Evolutionary conservation across 2,113 vertebrate genomes (phyloP).

Genomic region (Myxocyprinus asiaticus): DNA sequence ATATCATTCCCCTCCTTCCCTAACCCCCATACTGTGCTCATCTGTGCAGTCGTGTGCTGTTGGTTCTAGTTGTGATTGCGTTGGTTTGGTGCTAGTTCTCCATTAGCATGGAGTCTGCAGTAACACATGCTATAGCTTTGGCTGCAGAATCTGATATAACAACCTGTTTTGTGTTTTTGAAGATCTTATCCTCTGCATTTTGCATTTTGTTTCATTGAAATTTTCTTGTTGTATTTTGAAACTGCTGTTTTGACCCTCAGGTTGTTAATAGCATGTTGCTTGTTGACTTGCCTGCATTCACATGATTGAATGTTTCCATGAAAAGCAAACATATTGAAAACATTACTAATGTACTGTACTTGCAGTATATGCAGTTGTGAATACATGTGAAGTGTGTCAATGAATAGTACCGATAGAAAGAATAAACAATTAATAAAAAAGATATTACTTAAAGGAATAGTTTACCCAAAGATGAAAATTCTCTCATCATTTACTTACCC

Average conservation of each 20-base stretch:
- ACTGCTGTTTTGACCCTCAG: not conserved
- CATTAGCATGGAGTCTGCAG: slow-evolving; percentile 39
- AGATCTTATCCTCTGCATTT: slow-evolving; percentile 17
- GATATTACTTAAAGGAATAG: slow-evolving; percentile 12
- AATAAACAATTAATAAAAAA: no score
- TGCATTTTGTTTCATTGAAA: slow-evolving; percentile 9
- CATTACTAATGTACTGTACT: slow-evolving; percentile 23
- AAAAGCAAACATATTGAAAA: not conserved
- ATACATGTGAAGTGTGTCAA: slow-evolving; percentile 4
- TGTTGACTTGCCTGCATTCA: slow-evolving; percentile 58
- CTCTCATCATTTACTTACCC: no score
- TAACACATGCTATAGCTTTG: slow-evolving; percentile 52
- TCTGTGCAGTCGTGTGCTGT: slow-evolving; percentile 54
- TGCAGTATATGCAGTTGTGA: slow-evolving; percentile 32
- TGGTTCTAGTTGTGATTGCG: slow-evolving; percentile 52
- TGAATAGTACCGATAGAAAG: not conserved
- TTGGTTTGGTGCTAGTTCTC: slow-evolving; percentile 41
- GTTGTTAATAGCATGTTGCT: slow-evolving; percentile 67
- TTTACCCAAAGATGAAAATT: not conserved
- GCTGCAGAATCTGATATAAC: slow-evolving; percentile 31
- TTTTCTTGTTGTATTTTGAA: not conserved
- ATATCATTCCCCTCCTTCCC: slow-evolving; percentile 41
- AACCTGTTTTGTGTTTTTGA: slow-evolving; percentile 39
- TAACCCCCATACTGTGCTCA: slow-evolving; percentile 46
- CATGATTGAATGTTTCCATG: not conserved